Evolutionary conservation across 2,113 vertebrate genomes (phyloP), one percentile per base, ranked within the genome.

Genomic region (Ramphastos sulfuratus): DNA sequence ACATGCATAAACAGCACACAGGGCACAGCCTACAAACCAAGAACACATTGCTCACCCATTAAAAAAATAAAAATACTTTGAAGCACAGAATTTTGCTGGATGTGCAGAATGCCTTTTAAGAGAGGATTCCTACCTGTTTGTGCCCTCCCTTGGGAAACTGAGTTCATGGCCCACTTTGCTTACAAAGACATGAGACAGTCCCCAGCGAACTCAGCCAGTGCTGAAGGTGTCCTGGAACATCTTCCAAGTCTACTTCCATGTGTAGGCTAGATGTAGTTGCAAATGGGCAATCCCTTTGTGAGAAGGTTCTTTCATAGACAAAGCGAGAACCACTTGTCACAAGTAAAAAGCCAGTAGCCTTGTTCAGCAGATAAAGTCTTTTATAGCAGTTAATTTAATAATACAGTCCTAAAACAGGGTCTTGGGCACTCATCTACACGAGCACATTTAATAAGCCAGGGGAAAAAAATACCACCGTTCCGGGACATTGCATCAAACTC

Each of bases 361-460:
- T 52, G 42, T 77, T 97, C 91, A 74, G 94, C 96, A 97, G 95
- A 90, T 96, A 96, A 96, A 92, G 92, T 97, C 82, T 87, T 97
- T 97, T 98, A 98, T 98, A 95, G 94, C 64, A 96, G 97, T 88
- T 60, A 97, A 96, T 92, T 95, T 93, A 97, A 95, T 93, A 85
- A 96, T 91, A 97, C 95, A 97, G 94, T 96, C 95, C 97, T 94
- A 96, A 94, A 96, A 79, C 75, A 92, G 89, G 94, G 87, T 94
- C 92, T 83, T 69, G 61, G 91, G 91, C 87, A 78, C 89, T 92
- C 93, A 96, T 84, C 95, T 96, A 89, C 87, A 96, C 88, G 71
- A 88, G 96, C 95, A 97, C 83, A 93, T 78, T 88, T 94, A 93
- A 77, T 87, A 94, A 92, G 87, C 87, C 73, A 71, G 50, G 90